Evolutionary conservation across 2,113 vertebrate species (phyloP).

Genomic region (Pseudorasbora parva): DNA sequence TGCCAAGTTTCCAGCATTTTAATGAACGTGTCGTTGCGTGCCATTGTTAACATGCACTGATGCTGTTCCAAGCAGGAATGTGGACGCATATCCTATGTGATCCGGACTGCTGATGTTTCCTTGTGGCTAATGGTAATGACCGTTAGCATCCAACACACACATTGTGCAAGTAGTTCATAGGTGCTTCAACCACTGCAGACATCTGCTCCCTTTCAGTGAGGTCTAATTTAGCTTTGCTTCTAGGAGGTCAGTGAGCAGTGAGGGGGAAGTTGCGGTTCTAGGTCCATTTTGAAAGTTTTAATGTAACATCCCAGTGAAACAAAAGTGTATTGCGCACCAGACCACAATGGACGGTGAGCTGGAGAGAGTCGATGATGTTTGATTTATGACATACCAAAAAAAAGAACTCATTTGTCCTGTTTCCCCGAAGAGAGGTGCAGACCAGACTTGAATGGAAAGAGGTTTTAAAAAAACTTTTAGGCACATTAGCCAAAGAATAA

Average conservation of each 20-base stretch:
- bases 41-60: slow-evolving; percentile 59
- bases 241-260: slow-evolving; percentile 43
- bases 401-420: slow-evolving; percentile 60
- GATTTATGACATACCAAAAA: slow-evolving; percentile 82
- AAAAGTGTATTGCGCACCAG: slow-evolving; percentile 73
- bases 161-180: slow-evolving; percentile 47
- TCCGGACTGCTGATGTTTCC: slow-evolving; percentile 43
- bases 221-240: slow-evolving; percentile 47
- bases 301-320: slow-evolving; percentile 64
- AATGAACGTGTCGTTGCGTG: slow-evolving; percentile 46
- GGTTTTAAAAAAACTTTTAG: slow-evolving; percentile 64
- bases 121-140: slow-evolving; percentile 51
- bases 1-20: slow-evolving; percentile 65
- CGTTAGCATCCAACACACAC: slow-evolving; percentile 50
- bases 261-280: slow-evolving; percentile 18
- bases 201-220: slow-evolving; percentile 31
- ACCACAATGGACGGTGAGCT: slow-evolving; percentile 58
- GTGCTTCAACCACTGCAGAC: slow-evolving; percentile 19
- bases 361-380: slow-evolving; percentile 63
- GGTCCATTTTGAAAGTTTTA: background rate
- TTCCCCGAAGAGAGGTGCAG: slow-evolving; percentile 15
- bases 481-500: slow-evolving; percentile 80
- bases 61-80: background rate
- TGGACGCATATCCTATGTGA: background rate
- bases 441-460: slow-evolving; percentile 29